A percentile compares a stretch with the other conserved stretches of the same genome.
Evolutionary conservation across 2,797 vertebrate genomes (phyloP).

Genomic region (Eremophila alpestris): DNA sequence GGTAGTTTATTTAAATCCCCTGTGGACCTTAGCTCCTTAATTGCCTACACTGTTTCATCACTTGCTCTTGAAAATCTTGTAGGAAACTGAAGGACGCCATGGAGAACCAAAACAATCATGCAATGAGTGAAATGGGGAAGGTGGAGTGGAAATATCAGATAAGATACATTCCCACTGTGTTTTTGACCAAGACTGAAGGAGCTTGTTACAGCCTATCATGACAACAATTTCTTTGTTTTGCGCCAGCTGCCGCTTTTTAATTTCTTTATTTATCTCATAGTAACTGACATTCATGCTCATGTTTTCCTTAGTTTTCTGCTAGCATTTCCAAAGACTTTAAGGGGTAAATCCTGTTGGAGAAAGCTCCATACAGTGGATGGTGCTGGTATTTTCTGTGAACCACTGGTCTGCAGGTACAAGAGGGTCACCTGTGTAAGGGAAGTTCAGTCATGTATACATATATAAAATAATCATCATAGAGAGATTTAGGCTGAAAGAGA

Average conservation of each 20-base stretch:
- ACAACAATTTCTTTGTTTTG: neutral
- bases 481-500: neutral
- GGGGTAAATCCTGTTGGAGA: neutral
- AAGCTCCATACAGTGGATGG: neutral
- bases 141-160: neutral
- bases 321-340: neutral
- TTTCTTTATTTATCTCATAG: neutral
- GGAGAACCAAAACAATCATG: neutral
- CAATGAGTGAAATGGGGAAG: neutral
- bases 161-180: neutral
- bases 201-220: neutral
- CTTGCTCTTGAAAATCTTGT: neutral
- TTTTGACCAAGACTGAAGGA: neutral
- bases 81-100: neutral
- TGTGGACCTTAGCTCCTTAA: neutral
- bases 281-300: neutral
- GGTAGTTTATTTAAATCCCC: neutral
- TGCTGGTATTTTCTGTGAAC: neutral
- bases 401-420: neutral
- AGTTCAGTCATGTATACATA: neutral
- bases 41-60: neutral
- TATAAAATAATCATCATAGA: neutral
- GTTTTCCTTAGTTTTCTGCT: neutral
- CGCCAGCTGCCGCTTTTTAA: neutral
- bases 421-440: neutral